These are phyloP conservation scores for Ormyrus thymus DNA, from an alignment of 2,888 invertebrate genomes.

Conservation along the genomic window DNA sequence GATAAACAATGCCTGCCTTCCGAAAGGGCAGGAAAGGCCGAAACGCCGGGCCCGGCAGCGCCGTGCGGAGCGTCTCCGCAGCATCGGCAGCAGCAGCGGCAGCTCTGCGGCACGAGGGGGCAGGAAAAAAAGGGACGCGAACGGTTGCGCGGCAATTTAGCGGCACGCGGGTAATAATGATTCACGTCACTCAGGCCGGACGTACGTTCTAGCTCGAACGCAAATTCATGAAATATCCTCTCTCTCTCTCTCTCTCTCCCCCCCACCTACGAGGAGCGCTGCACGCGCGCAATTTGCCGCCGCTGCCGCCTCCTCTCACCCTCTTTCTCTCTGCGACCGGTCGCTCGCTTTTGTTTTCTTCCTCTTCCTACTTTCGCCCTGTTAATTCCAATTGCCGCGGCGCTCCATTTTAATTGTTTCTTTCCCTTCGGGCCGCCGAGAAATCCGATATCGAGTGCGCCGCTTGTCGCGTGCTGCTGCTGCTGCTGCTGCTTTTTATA, in stretches of 20 bases:
- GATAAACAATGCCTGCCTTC: no score
- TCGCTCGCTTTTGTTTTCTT: slow-evolving; percentile 53
- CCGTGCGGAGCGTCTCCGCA: no score
- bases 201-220: slow-evolving; percentile 41
- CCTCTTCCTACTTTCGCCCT: slow-evolving; percentile 57
- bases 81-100: no score
- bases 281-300: slow-evolving; percentile 21
- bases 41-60: no score
- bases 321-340: slow-evolving; percentile 43
- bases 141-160: slow-evolving; percentile 46
- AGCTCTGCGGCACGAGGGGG: background rate
- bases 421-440: slow-evolving; percentile 24
- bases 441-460: slow-evolving; percentile 33
- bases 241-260: slow-evolving; percentile 21
- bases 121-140: slow-evolving; percentile 38
- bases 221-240: slow-evolving; percentile 57
- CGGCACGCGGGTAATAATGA: slow-evolving; percentile 47
- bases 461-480: background rate
- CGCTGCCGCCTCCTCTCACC: slow-evolving; percentile 24
- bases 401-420: slow-evolving; percentile 39
- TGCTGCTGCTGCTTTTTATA: no score
- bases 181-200: slow-evolving; percentile 53
- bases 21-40: no score
- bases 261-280: background rate
- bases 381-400: slow-evolving; percentile 46